phyloP scores from a whole-genome alignment of 2,113 vertebrate genomes.

The Paramisgurnus dabryanus region DNA sequence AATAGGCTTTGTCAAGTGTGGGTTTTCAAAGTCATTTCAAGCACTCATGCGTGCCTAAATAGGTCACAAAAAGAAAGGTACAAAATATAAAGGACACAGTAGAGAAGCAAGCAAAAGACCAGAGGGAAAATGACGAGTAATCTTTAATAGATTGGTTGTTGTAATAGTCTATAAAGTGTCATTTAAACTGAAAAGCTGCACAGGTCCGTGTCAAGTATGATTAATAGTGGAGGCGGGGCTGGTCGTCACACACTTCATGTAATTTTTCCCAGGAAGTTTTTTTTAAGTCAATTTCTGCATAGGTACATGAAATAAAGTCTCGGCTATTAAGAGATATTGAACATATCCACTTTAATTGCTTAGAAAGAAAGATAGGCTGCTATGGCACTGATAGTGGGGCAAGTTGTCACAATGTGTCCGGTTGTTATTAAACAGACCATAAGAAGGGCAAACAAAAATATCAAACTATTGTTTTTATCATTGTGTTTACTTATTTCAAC shows the following conservation, averaged over 20 bases:
- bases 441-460: no score
- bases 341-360: background rate
- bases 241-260: constrained; percentile 30
- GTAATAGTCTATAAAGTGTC: no score
- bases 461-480: no score
- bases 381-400: no score
- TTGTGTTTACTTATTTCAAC: no score
- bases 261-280: background rate
- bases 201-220: constrained; percentile 5
- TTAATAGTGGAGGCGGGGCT: background rate
- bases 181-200: background rate
- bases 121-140: background rate
- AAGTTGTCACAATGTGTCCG: no score
- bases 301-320: background rate
- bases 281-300: background rate
- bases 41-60: background rate
- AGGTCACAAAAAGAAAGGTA: background rate
- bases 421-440: no score
- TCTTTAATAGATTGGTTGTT: background rate
- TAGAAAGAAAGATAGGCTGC: background rate
- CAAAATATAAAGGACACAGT: background rate
- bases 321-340: background rate
- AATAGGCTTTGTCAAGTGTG: background rate
- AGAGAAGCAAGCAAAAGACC: background rate
- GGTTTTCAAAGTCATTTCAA: constrained; percentile 9